Percentiles rank a stretch among this genome's conserved stretches.
phyloP scores from a whole-genome alignment of 30 jellyfish, hydroid and myxozoan genomes.

The Rhopilema esculentum region DNA sequence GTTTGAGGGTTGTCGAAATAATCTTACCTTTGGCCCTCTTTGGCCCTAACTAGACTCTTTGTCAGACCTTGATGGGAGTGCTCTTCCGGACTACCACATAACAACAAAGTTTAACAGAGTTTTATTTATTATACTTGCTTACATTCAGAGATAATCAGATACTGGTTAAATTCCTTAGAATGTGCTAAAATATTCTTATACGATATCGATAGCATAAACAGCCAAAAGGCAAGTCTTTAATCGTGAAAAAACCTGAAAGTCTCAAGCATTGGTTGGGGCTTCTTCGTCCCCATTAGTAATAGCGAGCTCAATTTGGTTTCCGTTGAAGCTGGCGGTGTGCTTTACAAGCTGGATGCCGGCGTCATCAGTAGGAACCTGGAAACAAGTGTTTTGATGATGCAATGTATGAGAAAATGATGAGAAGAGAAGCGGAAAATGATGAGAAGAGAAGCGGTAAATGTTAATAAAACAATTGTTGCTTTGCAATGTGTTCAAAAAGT shows the following conservation, averaged over 20 bases:
- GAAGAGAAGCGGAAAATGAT: neutral
- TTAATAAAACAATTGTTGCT: neutral
- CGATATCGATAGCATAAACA: neutral
- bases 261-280: neutral
- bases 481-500: too few species aligned
- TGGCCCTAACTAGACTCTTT: too few species aligned
- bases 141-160: too few species aligned
- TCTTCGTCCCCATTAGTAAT: neutral
- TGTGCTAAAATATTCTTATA: neutral
- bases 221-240: neutral
- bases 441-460: neutral
- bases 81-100: too few species aligned
- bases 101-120: too few species aligned
- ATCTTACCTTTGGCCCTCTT: too few species aligned
- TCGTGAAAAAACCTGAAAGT: neutral
- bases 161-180: too few species aligned
- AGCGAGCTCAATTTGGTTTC: slow-evolving; percentile 1
- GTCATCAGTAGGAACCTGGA: neutral
- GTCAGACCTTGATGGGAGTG: too few species aligned
- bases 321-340: neutral
- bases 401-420: neutral
- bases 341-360: slow-evolving; percentile 1
- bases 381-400: neutral
- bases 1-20: too few species aligned
- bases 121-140: too few species aligned